phyloP scores from a whole-genome alignment of 2,888 invertebrate species.

The Acleris sparsana region DNA sequence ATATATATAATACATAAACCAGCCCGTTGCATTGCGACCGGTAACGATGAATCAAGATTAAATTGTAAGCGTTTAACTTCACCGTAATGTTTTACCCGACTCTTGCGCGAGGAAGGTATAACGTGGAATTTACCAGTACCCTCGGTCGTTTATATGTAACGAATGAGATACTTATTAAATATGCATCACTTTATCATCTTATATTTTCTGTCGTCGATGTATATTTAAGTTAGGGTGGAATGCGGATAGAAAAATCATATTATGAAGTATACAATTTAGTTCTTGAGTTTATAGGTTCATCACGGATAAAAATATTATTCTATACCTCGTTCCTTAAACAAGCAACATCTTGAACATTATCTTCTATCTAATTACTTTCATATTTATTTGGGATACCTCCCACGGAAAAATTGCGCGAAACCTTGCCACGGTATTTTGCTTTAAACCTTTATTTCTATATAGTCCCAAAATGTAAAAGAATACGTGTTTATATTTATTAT shows the following conservation, averaged over 20 bases:
- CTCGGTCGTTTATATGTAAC: conserved; percentile 13
- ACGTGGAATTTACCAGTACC: neutral
- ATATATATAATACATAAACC: neutral
- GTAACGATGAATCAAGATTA: conserved; percentile 2
- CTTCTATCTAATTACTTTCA: neutral
- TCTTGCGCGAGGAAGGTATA: neutral
- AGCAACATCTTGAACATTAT: neutral
- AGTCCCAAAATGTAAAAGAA: no score
- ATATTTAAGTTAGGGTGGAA: conserved; percentile 9
- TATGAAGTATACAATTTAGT: neutral
- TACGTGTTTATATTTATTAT: no score
- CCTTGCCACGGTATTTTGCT: no score
- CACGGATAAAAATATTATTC: neutral
- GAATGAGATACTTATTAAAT: conserved; percentile 13
- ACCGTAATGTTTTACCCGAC: neutral
- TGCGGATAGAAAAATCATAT: conserved; percentile 10
- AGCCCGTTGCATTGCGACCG: neutral
- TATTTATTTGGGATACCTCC: neutral
- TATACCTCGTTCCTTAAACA: neutral
- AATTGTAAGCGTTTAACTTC: conserved; percentile 2
- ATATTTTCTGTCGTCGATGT: conserved; percentile 13
- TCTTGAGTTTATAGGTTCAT: neutral
- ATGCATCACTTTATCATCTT: conserved; percentile 4
- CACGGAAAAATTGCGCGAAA: no score
- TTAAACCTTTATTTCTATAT: no score